Percentiles rank a stretch among this genome's conserved stretches.
Evolutionary conservation across 2,888 invertebrate genomes (phyloP).

Genomic region (Xestia rhomboidea): DNA sequence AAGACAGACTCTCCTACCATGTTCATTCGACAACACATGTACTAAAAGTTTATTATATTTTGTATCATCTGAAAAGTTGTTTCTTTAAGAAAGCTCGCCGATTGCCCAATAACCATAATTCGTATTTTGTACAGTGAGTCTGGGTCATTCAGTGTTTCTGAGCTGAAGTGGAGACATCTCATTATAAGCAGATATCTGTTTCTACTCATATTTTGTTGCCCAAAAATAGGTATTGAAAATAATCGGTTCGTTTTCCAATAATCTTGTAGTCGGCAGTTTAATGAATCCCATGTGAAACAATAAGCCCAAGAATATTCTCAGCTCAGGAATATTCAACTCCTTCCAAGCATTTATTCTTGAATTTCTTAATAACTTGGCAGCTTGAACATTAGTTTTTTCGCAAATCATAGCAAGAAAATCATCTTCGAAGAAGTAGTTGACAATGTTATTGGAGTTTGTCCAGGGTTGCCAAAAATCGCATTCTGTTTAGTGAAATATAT

Average conservation of each 20-base stretch:
- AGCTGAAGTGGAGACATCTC: constrained; percentile 1
- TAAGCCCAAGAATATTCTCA: neutral
- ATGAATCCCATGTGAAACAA: neutral
- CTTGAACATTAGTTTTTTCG: neutral
- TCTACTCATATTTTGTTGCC: constrained; percentile 4
- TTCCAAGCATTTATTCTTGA: constrained; percentile 3
- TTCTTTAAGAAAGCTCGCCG: too few relatives aligned
- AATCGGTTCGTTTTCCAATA: constrained; percentile 1
- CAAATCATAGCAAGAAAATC: constrained; percentile 2
- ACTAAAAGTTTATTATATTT: too few relatives aligned
- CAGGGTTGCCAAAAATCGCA: constrained; percentile 4
- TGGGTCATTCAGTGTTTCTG: neutral
- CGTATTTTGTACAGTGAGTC: neutral
- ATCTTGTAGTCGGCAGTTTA: neutral
- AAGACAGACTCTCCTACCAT: too few relatives aligned
- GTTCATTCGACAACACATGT: too few relatives aligned
- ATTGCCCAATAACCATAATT: too few relatives aligned
- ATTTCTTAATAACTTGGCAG: neutral
- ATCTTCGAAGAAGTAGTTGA: constrained; percentile 2
- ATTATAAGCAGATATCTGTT: constrained; percentile 7
- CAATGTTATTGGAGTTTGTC: neutral
- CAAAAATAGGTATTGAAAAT: constrained; percentile 2
- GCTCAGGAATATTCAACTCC: constrained; percentile 1
- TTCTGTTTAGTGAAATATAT: constrained; percentile 1
- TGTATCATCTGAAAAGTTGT: too few relatives aligned